phyloP scores from a whole-genome alignment of 2,888 invertebrate genomes.

The Eristalinus aeneus region DNA sequence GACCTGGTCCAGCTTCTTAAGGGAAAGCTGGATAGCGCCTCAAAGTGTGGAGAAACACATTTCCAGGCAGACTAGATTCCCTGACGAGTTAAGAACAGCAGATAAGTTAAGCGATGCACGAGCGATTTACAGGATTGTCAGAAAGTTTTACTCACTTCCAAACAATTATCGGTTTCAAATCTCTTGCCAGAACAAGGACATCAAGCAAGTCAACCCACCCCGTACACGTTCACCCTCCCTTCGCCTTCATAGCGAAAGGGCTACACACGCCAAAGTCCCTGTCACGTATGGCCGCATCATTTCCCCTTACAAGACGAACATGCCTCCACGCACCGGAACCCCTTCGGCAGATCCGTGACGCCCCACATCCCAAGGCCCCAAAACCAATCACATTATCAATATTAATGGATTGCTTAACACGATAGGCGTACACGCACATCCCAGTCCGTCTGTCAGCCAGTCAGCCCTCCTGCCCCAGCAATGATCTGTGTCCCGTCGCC shows the following conservation, averaged over 20 bases:
- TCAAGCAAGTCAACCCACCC: too few relatives aligned
- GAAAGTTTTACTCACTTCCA: too few relatives aligned
- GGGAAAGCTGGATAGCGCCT: too few relatives aligned
- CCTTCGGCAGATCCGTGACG: slow-evolving; percentile 3
- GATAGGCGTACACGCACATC: slow-evolving; percentile 73
- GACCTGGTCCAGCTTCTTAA: too few relatives aligned
- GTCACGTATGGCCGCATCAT: slow-evolving; percentile 45
- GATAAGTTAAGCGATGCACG: too few relatives aligned
- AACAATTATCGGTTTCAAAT: too few relatives aligned
- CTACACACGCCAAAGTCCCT: slow-evolving; percentile 26
- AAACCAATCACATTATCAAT: slow-evolving; percentile 75
- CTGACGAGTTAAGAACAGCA: too few relatives aligned
- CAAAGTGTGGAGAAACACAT: too few relatives aligned
- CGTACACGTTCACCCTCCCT: too few relatives aligned
- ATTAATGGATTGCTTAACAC: slow-evolving; percentile 78
- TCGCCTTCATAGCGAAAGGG: slow-evolving; percentile 20
- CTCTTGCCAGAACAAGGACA: too few relatives aligned
- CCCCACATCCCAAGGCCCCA: slow-evolving; percentile 2
- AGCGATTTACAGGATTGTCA: too few relatives aligned
- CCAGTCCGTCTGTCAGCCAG: slow-evolving; percentile 22
- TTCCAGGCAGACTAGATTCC: too few relatives aligned
- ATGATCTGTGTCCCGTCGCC: slow-evolving; percentile 37
- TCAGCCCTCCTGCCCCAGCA: background rate
- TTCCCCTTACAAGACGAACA: slow-evolving; percentile 26
- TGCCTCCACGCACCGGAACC: background rate